These are phyloP conservation scores for Papilio demoleus DNA, from an alignment of 2,888 invertebrate species.

Conservation along the genomic window DNA sequence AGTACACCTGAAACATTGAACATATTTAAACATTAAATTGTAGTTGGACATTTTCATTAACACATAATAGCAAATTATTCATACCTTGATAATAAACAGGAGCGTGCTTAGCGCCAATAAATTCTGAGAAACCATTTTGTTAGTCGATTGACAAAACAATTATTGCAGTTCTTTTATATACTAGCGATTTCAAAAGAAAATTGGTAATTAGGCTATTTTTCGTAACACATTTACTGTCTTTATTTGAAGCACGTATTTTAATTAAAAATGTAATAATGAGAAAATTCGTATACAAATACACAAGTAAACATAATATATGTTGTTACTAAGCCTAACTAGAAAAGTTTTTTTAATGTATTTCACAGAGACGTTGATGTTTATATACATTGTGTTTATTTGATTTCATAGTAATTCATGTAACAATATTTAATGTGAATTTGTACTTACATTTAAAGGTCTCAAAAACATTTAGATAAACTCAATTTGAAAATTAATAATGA, in stretches of 20 bases:
- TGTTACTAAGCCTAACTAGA: background rate
- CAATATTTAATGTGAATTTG: constrained; percentile 17
- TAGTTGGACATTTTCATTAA: constrained; percentile 1
- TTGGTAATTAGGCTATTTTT: constrained; percentile 56
- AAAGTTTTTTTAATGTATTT: constrained; percentile 14
- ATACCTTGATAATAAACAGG: constrained; percentile 46
- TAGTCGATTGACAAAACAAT: constrained; percentile 53
- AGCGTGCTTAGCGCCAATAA: constrained; percentile 46
- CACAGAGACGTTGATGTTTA: background rate
- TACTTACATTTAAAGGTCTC: background rate
- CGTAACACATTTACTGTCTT: constrained; percentile 54
- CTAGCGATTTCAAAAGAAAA: constrained; percentile 64
- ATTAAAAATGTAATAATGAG: constrained; percentile 31
- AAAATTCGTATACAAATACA: constrained; percentile 10
- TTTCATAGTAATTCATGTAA: constrained; percentile 6
- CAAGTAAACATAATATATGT: constrained; percentile 12
- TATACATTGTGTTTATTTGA: constrained; percentile 11
- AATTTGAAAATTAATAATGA: background rate
- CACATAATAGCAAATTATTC: background rate
- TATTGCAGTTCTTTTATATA: constrained; percentile 63
- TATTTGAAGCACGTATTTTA: constrained; percentile 60
- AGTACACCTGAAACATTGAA: constrained; percentile 44
- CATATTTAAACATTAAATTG: constrained; percentile 4
- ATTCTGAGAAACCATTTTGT: constrained; percentile 61
- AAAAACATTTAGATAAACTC: background rate